Evolutionary conservation across 1,140 invertebrate species (phyloP), one percentile per base, ranked within the genome.

Genomic region (Luehdorfia chinensis): DNA sequence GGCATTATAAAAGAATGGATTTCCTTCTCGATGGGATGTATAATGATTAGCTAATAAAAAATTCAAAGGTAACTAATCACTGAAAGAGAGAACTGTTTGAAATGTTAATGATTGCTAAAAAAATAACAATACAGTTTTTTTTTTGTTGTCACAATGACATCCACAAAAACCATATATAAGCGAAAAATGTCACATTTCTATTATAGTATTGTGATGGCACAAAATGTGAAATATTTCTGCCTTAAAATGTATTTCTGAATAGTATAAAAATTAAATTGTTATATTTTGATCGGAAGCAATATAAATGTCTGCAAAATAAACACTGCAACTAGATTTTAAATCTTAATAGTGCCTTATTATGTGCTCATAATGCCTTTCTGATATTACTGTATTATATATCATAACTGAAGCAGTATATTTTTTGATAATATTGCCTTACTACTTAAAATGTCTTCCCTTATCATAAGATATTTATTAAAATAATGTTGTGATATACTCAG

Each of bases 21-120:
- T 94, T 93, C 73, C 85, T 94, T 4, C 91, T 94, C 53, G 92
- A 94, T 78, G 93, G 93, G 55, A 94, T 94, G 91, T 94, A 94
- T 62, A 93, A 94, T 86, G 92, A 93, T 61, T 93, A 59, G 0
- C 11, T 41, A 37, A 33, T 25, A 14, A 32, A 44, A 27, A 32
- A 27, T 9, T 33, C 25, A 46, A 23, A 32, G n/a, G 1, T 36
- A 13, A 1, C n/a, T n/a, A n/a, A n/a, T n/a, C n/a, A n/a, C n/a
- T n/a, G n/a, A 11, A 18, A 9, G 23, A 3, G 2, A 39, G 13
- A 25, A 25, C 12, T 25, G 14, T 14, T n/a, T 27, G n/a, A 27
- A 41, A 14, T 23, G 18, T 23, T 18, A 1, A 11, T 13, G 12
- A 11, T 12, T 12, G 1, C 8, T 2, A 27, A 27, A 27, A 27